phyloP scores from a whole-genome alignment of 30 jellyfish, hydroid and myxozoan species.

The Pelagia noctiluca region DNA sequence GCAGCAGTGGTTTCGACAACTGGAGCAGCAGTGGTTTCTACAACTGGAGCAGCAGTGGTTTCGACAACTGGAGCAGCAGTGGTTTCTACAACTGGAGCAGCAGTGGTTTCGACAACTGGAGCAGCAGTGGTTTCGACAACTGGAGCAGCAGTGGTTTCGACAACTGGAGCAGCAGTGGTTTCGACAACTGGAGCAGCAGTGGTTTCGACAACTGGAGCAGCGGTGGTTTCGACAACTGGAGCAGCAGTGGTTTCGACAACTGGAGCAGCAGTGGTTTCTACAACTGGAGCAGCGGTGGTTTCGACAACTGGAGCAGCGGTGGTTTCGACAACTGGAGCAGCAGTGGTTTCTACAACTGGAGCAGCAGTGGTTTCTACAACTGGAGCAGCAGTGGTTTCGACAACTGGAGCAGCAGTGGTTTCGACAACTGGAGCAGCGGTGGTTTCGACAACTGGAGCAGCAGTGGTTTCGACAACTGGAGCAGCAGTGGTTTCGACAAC shows the following conservation, averaged over 20 bases:
- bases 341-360: conserved; percentile 21
- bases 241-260: conserved; percentile 59
- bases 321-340: conserved; percentile 51
- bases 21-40: conserved; percentile 17
- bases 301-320: conserved; percentile 29
- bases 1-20: conserved; percentile 30
- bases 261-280: conserved; percentile 38
- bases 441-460: conserved; percentile 36
- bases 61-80: conserved; percentile 39
- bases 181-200: conserved; percentile 39
- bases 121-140: conserved; percentile 22
- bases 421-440: conserved; percentile 40
- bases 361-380: conserved; percentile 34
- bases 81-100: conserved; percentile 49
- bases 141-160: conserved; percentile 26
- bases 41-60: conserved; percentile 29
- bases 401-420: background rate
- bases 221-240: conserved; percentile 31
- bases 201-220: conserved; percentile 28
- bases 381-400: conserved; percentile 32
- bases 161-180: conserved; percentile 25
- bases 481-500: conserved; percentile 38
- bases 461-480: conserved; percentile 25
- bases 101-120: conserved; percentile 34
- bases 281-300: conserved; percentile 36